Percentiles rank a stretch among this genome's conserved stretches.
These are phyloP conservation scores for Ptyas mucosa DNA, from an alignment of 2,113 vertebrate species.

Conservation along the genomic window DNA sequence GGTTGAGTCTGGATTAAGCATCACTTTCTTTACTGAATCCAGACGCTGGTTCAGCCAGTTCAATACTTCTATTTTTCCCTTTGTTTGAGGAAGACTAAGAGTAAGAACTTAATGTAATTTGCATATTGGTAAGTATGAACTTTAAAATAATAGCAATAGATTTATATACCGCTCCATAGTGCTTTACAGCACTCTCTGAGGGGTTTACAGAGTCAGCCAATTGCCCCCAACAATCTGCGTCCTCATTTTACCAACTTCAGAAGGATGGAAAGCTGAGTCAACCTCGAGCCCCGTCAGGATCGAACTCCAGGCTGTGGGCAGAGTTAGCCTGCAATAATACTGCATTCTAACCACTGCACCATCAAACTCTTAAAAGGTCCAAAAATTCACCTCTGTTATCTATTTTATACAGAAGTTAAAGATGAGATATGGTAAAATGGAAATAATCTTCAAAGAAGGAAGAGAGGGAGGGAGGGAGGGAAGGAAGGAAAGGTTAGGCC, in stretches of 20 bases:
- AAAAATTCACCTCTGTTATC: neutral
- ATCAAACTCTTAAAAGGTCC: neutral
- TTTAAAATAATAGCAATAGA: neutral
- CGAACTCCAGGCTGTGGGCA: neutral
- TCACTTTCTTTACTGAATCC: neutral
- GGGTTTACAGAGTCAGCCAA: too few relatives aligned
- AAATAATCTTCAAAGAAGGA: neutral
- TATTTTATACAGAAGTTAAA: neutral
- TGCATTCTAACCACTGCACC: neutral
- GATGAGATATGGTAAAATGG: neutral
- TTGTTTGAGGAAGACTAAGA: neutral
- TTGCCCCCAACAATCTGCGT: neutral
- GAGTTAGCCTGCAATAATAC: neutral
- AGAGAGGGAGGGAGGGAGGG: too few relatives aligned
- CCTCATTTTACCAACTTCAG: neutral
- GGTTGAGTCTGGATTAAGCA: neutral
- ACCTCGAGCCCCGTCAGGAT: neutral
- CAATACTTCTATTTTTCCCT: neutral
- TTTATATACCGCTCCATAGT: neutral
- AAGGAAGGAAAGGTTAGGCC: neutral
- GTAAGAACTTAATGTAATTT: neutral
- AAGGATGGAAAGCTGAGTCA: neutral
- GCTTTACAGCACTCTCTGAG: neutral
- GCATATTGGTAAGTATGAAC: neutral
- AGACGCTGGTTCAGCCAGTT: neutral